A percentile compares a stretch with the other conserved stretches of the same genome.
Conservation (phyloP, 2,113 vertebrate genomes). For the Lipotes vexillifer region DNA sequence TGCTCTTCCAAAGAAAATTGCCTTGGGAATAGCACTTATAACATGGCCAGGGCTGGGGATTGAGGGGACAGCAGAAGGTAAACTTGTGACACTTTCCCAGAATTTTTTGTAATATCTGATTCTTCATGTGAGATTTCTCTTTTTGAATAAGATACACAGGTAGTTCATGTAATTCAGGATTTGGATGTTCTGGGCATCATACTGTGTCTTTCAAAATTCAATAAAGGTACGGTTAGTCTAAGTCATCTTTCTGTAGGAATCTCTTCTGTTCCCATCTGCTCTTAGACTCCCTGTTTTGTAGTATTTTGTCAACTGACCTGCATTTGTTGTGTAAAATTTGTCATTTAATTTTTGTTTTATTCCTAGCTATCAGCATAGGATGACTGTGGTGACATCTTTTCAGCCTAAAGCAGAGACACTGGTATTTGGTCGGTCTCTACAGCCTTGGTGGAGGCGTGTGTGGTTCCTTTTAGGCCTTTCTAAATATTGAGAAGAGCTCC, state of each 20-base stretch:
- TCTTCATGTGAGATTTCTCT: not conserved
- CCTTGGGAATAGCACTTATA: not conserved
- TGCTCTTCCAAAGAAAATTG: constrained; percentile 7
- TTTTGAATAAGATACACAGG: not conserved
- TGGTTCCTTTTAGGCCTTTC: not conserved
- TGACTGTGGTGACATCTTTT: not conserved
- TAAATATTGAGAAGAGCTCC: not conserved
- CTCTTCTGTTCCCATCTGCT: not conserved
- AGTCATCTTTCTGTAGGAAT: not conserved
- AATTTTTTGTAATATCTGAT: not conserved
- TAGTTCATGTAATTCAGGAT: not conserved
- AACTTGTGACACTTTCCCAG: not conserved
- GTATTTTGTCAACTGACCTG: not conserved
- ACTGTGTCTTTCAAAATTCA: not conserved
- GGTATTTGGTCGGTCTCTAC: not conserved
- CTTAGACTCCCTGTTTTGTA: not conserved
- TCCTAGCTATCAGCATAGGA: not conserved
- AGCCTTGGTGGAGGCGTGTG: not conserved
- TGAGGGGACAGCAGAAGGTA: not conserved
- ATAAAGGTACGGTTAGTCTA: not conserved
- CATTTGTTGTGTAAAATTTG: not conserved
- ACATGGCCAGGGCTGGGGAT: not conserved
- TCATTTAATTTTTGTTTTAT: not conserved
- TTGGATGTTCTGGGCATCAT: not conserved
- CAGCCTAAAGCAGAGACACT: not conserved